These are phyloP conservation scores for Gallinago jamesoni DNA, from an alignment of 2,113 vertebrate genomes.

Conservation along the genomic window DNA sequence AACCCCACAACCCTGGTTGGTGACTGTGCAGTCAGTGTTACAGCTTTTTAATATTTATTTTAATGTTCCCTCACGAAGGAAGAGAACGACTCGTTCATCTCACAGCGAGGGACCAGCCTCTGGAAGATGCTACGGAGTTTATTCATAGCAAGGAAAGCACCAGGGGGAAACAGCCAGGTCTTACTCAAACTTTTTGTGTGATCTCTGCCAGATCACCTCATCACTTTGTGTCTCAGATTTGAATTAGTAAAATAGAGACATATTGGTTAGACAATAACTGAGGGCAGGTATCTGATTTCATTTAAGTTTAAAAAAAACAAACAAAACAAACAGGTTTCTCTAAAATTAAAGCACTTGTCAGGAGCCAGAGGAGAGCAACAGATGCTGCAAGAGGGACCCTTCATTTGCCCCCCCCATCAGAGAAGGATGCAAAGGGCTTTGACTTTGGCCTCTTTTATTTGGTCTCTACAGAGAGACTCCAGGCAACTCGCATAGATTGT, in stretches of 20 bases:
- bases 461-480: not conserved
- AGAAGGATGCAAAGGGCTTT: not conserved
- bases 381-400: not conserved
- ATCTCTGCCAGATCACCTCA: not conserved
- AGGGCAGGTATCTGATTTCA: not conserved
- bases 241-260: not conserved
- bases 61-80: not conserved
- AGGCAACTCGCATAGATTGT: accelerated
- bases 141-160: not conserved
- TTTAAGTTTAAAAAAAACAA: not conserved
- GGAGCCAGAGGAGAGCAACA: not conserved
- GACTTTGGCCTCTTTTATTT: not conserved
- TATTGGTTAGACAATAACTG: not conserved
- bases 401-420: not conserved
- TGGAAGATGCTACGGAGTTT: not conserved
- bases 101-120: not conserved
- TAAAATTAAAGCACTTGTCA: not conserved
- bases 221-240: not conserved
- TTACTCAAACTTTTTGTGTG: not conserved
- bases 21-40: not conserved
- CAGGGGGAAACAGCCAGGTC: not conserved
- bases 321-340: not conserved
- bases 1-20: not conserved
- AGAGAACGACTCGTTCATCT: not conserved
- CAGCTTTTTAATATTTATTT: not conserved